Base-by-base conservation (phyloP, 2,888 invertebrate species). In the Thyatira batis region DNA sequence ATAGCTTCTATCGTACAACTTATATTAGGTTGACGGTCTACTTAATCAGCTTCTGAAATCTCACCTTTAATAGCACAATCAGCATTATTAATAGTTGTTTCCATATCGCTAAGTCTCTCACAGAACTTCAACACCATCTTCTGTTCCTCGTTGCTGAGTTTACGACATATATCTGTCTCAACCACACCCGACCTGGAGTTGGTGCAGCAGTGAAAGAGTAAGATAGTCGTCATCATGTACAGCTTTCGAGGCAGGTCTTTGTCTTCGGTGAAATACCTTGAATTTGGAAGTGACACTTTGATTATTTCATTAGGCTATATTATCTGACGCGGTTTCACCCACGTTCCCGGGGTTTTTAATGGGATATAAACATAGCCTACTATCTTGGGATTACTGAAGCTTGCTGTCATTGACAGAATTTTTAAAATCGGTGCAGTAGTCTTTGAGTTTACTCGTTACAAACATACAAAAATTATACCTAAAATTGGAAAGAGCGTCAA, bases 201-300 rank as follows among this genome's bases (percentile, higher is more conserved):
- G 13, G 79, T 61, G 53, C 87, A 88, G 57, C 84, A 85, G 50
- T 85, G 80, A 59, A 69, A 89, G 0, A 88, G 66, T 0, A 88
- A 46, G 0, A 83, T 69, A 0, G 84, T 76, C 0, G 78, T 65
- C 68, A 82, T 72, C 1, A 83, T 69, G 58, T 78, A 87, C 1
- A 81, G 28, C 53, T 79, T 84, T 61, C 74, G 80, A 3, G 71
- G 64, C 1, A 57, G 25, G 23, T 86, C 80, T n/a, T 67, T 69
- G 0, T 60, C 63, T 60, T 82, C 78, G 20, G 61, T 62, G 23
- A 81, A 52, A 50, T 77, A 73, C 52, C 85, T 84, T 60, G n/a
- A 1, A 54, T 53, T 10, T 28, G 27, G 28, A n/a, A 33, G n/a
- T 50, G 44, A 33, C 13, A 30, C 3, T 43, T 20, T 28, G 45